A percentile compares a stretch with the other conserved stretches of the same genome.
Conservation (phyloP, 2,797 vertebrate genomes). For the Diceros bicornis region DNA sequence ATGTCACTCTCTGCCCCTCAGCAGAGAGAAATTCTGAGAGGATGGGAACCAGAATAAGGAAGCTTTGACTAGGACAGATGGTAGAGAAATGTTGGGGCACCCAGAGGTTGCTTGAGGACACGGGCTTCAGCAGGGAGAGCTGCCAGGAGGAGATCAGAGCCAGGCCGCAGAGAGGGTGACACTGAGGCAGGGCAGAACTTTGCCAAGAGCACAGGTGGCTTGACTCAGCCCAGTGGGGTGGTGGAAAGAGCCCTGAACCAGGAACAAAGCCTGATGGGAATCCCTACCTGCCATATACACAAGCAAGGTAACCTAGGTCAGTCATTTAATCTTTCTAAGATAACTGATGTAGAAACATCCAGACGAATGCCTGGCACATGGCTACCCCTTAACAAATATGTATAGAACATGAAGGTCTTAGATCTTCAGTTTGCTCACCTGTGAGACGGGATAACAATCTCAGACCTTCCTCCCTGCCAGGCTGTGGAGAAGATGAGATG, state of each 20-base stretch:
- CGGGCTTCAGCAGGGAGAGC: background rate
- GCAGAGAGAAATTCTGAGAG: background rate
- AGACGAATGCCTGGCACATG: background rate
- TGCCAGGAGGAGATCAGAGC: background rate
- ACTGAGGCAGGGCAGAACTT: background rate
- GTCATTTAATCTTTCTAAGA: slow-evolving; percentile 59
- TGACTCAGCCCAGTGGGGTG: background rate
- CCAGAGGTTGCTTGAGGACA: background rate
- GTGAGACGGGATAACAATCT: background rate
- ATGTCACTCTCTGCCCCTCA: background rate
- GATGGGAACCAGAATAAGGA: background rate
- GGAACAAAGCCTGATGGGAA: background rate
- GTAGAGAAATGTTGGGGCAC: background rate
- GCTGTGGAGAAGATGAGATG: background rate
- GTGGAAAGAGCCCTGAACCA: background rate
- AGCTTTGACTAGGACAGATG: background rate
- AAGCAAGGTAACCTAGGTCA: slow-evolving; percentile 15
- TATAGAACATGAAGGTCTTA: background rate
- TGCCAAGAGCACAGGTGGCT: background rate
- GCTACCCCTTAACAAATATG: background rate
- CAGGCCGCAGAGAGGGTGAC: fast-evolving
- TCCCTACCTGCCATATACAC: background rate
- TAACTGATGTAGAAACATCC: background rate
- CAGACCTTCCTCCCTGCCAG: background rate
- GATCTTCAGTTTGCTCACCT: slow-evolving; percentile 49